These are phyloP conservation scores for Helarctos malayanus DNA, from an alignment of 2,797 vertebrate species.

Conservation along the genomic window DNA sequence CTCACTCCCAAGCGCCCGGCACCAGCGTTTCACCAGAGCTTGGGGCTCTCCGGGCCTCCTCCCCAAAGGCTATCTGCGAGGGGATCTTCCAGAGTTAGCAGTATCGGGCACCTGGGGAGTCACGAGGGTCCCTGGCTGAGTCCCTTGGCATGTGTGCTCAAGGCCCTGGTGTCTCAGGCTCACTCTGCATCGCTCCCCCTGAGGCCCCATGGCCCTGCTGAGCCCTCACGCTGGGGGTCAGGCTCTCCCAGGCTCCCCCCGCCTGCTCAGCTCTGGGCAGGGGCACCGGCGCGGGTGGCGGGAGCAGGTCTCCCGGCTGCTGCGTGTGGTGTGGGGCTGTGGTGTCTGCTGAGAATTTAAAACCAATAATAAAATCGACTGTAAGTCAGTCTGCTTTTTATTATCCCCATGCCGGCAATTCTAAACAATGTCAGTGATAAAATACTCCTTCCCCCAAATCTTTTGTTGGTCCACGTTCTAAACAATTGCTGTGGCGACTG, in stretches of 20 bases:
- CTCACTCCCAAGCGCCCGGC: neutral
- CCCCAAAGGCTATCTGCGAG: neutral
- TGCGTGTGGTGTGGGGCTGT: accelerated
- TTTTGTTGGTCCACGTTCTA: slow-evolving; percentile 61
- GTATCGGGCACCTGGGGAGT: neutral
- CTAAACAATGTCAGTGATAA: slow-evolving; percentile 75
- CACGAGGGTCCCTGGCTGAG: neutral
- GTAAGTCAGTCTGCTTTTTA: slow-evolving; percentile 76
- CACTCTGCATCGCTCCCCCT: neutral
- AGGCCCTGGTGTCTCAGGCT: neutral
- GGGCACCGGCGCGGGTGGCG: accelerated
- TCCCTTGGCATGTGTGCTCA: accelerated
- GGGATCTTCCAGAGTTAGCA: neutral
- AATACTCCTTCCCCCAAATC: slow-evolving; percentile 57
- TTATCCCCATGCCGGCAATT: slow-evolving; percentile 69
- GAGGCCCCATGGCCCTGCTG: neutral
- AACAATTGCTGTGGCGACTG: slow-evolving; percentile 44
- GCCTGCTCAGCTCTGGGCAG: neutral
- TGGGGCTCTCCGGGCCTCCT: slow-evolving; percentile 3
- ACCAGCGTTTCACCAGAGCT: neutral
- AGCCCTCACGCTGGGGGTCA: neutral
- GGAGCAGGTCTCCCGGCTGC: neutral
- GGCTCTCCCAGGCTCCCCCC: neutral
- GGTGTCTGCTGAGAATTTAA: slow-evolving; percentile 65
- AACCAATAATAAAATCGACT: slow-evolving; percentile 77